Base-by-base conservation (phyloP, 2,113 vertebrate genomes). In the Larimichthys polyactis region DNA sequence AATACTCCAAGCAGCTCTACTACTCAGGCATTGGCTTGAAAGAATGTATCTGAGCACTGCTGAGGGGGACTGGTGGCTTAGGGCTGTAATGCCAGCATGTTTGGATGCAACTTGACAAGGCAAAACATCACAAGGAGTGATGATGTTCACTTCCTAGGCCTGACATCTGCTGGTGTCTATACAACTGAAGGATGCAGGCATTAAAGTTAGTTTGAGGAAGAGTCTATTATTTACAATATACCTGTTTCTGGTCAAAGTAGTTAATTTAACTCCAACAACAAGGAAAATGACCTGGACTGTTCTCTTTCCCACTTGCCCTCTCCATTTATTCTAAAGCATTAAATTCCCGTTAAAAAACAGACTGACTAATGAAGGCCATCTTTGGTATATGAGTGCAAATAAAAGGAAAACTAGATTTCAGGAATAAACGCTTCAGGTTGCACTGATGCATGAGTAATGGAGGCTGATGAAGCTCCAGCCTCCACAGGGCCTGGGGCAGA, bases 391-490 rank as follows among this genome's bases (percentile, higher is more conserved):
- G 60, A 67, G 17, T 24, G 22, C 55, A 71, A 49, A 40, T 3
- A 59, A 44, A 81, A 64, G n/a, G n/a, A 43, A 55, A 87, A 65
- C 17, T 54, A 59, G 20, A 49, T 67, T 24, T 12, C 43, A 52
- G 24, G 63, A 77, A 70, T 1, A 54, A 63, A 67, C 4, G 44
- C 32, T 69, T 70, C n/a, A 75, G 36, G 43, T 78, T 78, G 46
- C 58, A 59, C 15, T 64, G 52, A 78, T 82, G 29, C 29, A 72
- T 81, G 58, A 83, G n/a, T 71, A 66, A 81, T 81, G 58, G 59
- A 75, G 43, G 78, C 51, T 59, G 64, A 44, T n/a, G 44, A 59
- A 46, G 66, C 29, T 80, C 24, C 29, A 62, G 54, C 67, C 24
- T 63, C 36, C 68, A 52, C 49, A 68, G 52, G 54, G 24, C 52